Percentiles rank a stretch among this genome's conserved stretches.
Conservation (phyloP, 1,140 invertebrate genomes). For the Drosophila virilis region DNA sequence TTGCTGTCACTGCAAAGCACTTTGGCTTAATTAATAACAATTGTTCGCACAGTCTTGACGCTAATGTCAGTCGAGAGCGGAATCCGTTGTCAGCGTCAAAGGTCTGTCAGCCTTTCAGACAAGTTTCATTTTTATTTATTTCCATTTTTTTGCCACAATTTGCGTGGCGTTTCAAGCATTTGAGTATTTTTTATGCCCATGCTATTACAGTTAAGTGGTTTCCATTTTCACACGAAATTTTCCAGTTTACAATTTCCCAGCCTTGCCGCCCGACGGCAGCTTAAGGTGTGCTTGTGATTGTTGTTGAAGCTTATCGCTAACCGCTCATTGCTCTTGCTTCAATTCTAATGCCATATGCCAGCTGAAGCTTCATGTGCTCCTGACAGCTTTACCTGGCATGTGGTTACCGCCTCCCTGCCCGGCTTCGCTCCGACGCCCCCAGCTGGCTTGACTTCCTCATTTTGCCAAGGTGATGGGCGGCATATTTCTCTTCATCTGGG, state of each 20-base stretch:
- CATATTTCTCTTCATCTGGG: conserved; percentile 3
- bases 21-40: conserved; percentile 71
- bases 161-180: neutral
- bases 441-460: conserved; percentile 9
- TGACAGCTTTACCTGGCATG: conserved; percentile 29
- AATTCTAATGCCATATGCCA: conserved; percentile 17
- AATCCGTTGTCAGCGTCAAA: conserved; percentile 23
- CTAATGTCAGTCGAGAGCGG: conserved; percentile 18
- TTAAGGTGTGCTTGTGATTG: conserved; percentile 31
- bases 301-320: conserved; percentile 11
- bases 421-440: neutral
- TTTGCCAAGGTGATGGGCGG: conserved; percentile 1
- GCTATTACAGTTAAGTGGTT: conserved; percentile 61
- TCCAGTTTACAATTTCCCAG: conserved; percentile 17
- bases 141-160: conserved; percentile 12
- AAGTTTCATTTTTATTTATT: conserved; percentile 21
- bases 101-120: conserved; percentile 21
- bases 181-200: conserved; percentile 13
- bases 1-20: conserved; percentile 57
- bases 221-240: conserved; percentile 44
- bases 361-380: conserved; percentile 17
- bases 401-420: conserved; percentile 1
- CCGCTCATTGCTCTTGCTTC: neutral
- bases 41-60: conserved; percentile 40
- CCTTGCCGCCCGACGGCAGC: neutral